phyloP scores from a whole-genome alignment of 2,113 vertebrate species.

The Phylloscopus whistleri region DNA sequence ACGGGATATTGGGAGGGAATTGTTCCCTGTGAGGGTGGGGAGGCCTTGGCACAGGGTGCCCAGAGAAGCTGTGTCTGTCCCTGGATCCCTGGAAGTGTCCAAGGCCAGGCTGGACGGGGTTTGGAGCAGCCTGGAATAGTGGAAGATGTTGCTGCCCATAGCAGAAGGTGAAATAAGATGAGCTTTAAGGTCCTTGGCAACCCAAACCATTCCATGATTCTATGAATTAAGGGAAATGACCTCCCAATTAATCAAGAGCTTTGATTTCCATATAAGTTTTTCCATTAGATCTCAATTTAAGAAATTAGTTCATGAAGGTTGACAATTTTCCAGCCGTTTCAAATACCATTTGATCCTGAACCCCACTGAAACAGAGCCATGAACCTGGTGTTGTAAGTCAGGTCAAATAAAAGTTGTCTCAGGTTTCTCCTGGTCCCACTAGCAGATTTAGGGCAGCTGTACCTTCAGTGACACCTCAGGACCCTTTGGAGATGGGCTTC shows the following conservation, averaged over 20 bases:
- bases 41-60: too few species aligned
- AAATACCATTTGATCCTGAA: background rate
- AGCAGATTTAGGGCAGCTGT: background rate
- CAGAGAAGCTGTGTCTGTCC: too few species aligned
- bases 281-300: background rate
- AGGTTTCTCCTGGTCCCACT: background rate
- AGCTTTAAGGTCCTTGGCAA: background rate
- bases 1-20: background rate
- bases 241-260: background rate
- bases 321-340: background rate
- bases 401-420: background rate
- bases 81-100: background rate
- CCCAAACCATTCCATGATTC: background rate
- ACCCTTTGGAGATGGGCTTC: background rate
- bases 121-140: fast-evolving
- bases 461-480: background rate
- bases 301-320: background rate
- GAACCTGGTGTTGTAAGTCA: background rate
- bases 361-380: background rate
- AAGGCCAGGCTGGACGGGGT: fast-evolving
- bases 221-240: background rate
- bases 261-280: background rate
- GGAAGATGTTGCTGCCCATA: background rate
- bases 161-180: fast-evolving
- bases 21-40: too few species aligned